Conservation (phyloP, 2,797 vertebrate species). For the Macrochelys suwanniensis region DNA sequence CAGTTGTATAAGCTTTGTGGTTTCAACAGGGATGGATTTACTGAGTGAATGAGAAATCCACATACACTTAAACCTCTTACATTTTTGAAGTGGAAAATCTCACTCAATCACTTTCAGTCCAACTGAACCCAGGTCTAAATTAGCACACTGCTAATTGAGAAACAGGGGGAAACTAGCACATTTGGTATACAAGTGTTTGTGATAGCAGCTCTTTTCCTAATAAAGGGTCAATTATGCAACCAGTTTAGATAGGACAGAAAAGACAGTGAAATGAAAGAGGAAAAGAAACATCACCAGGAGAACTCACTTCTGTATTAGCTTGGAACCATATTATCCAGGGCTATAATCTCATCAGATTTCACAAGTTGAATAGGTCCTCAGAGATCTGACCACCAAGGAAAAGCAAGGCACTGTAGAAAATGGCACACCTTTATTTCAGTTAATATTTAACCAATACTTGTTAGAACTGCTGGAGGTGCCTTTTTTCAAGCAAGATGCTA, state of each 20-base stretch:
- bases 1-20: conserved; percentile 18
- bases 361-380: neutral
- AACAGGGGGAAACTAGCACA: neutral
- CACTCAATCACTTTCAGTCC: neutral
- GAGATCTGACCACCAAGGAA: neutral
- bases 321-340: neutral
- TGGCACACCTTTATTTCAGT: neutral
- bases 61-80: conserved; percentile 25
- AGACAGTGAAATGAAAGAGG: conserved; percentile 18
- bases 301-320: neutral
- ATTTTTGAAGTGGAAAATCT: conserved; percentile 43
- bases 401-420: neutral
- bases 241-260: neutral
- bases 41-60: neutral
- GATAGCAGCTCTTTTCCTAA: conserved; percentile 21
- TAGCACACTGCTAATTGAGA: conserved; percentile 11
- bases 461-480: neutral
- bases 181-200: accelerated
- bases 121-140: conserved; percentile 14
- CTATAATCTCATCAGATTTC: neutral
- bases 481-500: neutral
- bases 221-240: conserved; percentile 31
- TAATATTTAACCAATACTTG: neutral
- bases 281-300: neutral
- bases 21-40: conserved; percentile 10